phyloP scores from a whole-genome alignment of 2,888 invertebrate genomes.

The Meliscaeva auricollis region DNA sequence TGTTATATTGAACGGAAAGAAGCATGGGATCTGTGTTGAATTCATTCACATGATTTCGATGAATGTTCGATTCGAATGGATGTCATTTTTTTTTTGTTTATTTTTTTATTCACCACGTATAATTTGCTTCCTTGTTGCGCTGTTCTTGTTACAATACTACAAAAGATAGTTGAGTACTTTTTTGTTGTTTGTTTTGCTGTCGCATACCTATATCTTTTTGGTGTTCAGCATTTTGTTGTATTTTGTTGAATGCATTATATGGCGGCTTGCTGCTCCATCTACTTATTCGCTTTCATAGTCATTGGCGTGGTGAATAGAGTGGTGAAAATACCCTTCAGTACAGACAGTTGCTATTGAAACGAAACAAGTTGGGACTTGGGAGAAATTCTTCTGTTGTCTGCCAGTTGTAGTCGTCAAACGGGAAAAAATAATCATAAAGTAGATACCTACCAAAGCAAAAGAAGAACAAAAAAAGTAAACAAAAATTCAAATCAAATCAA shows the following conservation, averaged over 20 bases:
- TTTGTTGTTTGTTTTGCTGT: constrained; percentile 41
- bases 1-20: background rate
- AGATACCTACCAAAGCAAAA: background rate
- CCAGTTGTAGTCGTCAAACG: constrained; percentile 42
- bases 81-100: constrained; percentile 26
- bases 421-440: constrained; percentile 56
- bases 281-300: constrained; percentile 9
- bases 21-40: constrained; percentile 61
- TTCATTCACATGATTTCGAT: constrained; percentile 74
- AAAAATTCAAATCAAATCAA: constrained; percentile 74
- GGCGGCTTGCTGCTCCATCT: constrained; percentile 19
- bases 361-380: constrained; percentile 17
- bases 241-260: constrained; percentile 58
- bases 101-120: constrained; percentile 66
- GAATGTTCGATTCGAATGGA: constrained; percentile 74
- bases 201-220: constrained; percentile 24
- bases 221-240: constrained; percentile 61
- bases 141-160: constrained; percentile 65
- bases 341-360: constrained; percentile 11
- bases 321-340: constrained; percentile 52
- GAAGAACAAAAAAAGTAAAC: constrained; percentile 61
- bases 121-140: constrained; percentile 72
- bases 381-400: constrained; percentile 40
- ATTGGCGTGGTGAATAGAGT: constrained; percentile 51
- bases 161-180: constrained; percentile 45